These are phyloP conservation scores for Parnassius smintheus DNA, from an alignment of 2,888 invertebrate species.

Conservation along the genomic window DNA sequence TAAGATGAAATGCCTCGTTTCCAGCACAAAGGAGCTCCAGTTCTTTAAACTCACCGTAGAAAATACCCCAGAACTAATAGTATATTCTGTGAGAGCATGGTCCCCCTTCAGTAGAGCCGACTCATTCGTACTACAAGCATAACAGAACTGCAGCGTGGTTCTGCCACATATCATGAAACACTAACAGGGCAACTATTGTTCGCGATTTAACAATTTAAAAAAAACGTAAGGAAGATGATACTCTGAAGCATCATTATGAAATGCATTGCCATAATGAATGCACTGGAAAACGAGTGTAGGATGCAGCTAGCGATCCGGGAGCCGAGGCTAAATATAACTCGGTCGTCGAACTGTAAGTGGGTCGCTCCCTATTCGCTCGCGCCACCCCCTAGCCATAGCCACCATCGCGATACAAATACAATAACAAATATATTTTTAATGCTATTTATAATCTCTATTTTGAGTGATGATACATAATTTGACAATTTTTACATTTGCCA, in stretches of 20 bases:
- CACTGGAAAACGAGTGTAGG: conserved; percentile 58
- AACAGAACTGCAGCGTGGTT: too few relatives aligned
- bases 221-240: neutral
- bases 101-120: too few relatives aligned
- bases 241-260: conserved; percentile 24
- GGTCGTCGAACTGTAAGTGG: conserved; percentile 70
- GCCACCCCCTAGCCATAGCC: conserved; percentile 27
- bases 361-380: conserved; percentile 51
- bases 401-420: conserved; percentile 20
- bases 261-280: conserved; percentile 49
- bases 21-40: too few relatives aligned
- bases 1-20: too few relatives aligned
- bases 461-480: too few relatives aligned
- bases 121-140: too few relatives aligned
- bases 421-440: conserved; percentile 32
- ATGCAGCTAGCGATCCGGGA: conserved; percentile 52
- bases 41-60: too few relatives aligned
- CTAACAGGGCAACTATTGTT: too few relatives aligned
- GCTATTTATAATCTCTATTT: conserved; percentile 18
- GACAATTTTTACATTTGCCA: too few relatives aligned
- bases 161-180: too few relatives aligned
- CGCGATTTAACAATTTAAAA: neutral
- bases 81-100: too few relatives aligned
- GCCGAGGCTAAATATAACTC: conserved; percentile 68
- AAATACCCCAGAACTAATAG: too few relatives aligned